Conservation (phyloP, 2,113 vertebrate species). For the Pithys albifrons region DNA sequence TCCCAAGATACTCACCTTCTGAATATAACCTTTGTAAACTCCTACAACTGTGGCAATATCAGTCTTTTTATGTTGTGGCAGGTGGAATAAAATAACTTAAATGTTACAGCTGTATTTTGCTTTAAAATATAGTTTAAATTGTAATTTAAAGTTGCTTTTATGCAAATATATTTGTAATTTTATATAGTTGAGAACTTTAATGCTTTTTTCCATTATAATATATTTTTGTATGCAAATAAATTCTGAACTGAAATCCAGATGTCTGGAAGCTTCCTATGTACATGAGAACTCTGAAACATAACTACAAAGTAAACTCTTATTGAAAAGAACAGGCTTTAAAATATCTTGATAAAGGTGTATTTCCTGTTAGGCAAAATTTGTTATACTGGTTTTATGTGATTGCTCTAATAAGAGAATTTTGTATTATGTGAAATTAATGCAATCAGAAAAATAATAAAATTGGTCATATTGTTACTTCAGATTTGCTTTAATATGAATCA, state of each 20-base stretch:
- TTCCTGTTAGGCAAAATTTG: background rate
- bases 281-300: background rate
- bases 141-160: slow-evolving; percentile 89
- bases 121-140: slow-evolving; percentile 76
- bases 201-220: slow-evolving; percentile 84
- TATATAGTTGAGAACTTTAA: slow-evolving; percentile 86
- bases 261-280: slow-evolving; percentile 11
- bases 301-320: background rate
- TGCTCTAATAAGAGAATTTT: background rate
- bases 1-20: background rate
- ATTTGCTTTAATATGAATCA: background rate
- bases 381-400: background rate
- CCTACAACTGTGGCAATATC: background rate
- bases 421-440: background rate
- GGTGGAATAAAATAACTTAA: slow-evolving; percentile 42
- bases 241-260: slow-evolving; percentile 48
- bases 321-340: background rate
- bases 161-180: slow-evolving; percentile 90
- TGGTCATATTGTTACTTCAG: background rate
- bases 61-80: slow-evolving; percentile 15
- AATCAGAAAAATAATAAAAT: background rate
- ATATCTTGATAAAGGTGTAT: background rate
- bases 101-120: slow-evolving; percentile 67
- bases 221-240: slow-evolving; percentile 97
- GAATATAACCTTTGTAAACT: background rate